Evolutionary conservation across 2,797 vertebrate genomes (phyloP), one percentile per base, ranked within the genome.

Genomic region (Jordanella pulchra): DNA sequence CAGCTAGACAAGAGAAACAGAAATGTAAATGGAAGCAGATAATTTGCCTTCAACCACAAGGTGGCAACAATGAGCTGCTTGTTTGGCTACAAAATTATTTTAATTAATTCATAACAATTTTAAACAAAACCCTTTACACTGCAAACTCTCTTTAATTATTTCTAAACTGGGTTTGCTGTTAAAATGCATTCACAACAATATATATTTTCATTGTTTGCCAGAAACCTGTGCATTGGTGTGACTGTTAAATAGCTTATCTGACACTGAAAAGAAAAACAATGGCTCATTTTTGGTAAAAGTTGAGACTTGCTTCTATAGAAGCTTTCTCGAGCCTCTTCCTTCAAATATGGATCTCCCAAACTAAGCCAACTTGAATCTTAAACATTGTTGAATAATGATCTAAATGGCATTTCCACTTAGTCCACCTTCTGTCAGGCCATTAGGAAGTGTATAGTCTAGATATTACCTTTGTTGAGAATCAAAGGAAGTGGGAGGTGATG

Each of bases 41-140:
- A 67, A 83, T 84, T 64, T 45, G 61, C 7, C 42, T 80, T 60
- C 81, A 67, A 71, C 91, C 93, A 95, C 91, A 88, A 85, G 93
- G 84, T 61, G 93, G 91, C 87, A 84, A 65, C 83, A 71, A 6
- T 86, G 71, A 27, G 60, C 76, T 32, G 2, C 32, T 42, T 42
- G 35, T 58, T 32, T 18, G 7, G 18, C 27, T 10, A 32, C 23
- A 64, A 63, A 42, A n/a, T 4, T 35, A 15, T 64, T 64, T 64
- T 15, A 17, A 61, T 61, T n/a, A 39, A n/a, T 25, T 51, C 2
- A 51, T 4, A 3, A 54, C 27, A 54, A 0, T 61, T 42, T 44
- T 7, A 39, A 13, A 25, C 23, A 25, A 25, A 64, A 27, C 50
- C n/a, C 15, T 42, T 64, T 64, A 25, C n/a, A 64, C n/a, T 64